Base-by-base conservation (phyloP, 2,797 vertebrate species). In the Cossypha niveicapilla region DNA sequence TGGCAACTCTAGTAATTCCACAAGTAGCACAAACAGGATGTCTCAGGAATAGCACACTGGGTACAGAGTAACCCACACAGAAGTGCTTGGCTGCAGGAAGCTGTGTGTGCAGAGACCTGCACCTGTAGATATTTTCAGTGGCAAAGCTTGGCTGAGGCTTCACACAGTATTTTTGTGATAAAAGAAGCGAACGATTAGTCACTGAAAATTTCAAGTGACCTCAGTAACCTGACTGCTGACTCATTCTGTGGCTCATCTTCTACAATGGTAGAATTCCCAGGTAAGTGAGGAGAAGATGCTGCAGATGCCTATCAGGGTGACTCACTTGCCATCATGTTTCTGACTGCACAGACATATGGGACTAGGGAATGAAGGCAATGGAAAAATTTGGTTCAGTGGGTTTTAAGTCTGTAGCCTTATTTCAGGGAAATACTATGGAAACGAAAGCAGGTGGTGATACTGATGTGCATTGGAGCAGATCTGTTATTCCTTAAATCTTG, bases 1-100 rank as follows among this genome's bases (percentile, higher is more conserved):
- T 0, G 7, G 80, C 83, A 81, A 12, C 56, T 67, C 70, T 19
- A 47, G 80, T 58, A 41, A 78, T 67, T 92, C 47, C 18, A 4
- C 70, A 58, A 81, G 62, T 1, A 72, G 62, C 57, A 68, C 81
- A 93, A 84, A 34, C 93, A 92, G 92, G 92, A 92, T 70, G 76
- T 70, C 47, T 80, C 72, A 50, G 93, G 65, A 90, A 75, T 63
- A 93, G 83, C 56, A 34, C 0, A 1, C 87, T 42, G 18, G 13
- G 61, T 25, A 4, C 85, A 17, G 81, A 41, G 83, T 10, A 51
- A 47, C 35, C 66, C 76, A 6, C 50, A 12, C 25, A 23, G 50
- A 61, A 65, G 13, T 1, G 18, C 58, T 44, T 3, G 39, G 77
- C 83, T 0, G 0, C 86, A 62, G 90, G 88, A 75, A 78, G 77